Base-by-base conservation (phyloP, 2,113 vertebrate genomes). In the Ascaphus truei region DNA sequence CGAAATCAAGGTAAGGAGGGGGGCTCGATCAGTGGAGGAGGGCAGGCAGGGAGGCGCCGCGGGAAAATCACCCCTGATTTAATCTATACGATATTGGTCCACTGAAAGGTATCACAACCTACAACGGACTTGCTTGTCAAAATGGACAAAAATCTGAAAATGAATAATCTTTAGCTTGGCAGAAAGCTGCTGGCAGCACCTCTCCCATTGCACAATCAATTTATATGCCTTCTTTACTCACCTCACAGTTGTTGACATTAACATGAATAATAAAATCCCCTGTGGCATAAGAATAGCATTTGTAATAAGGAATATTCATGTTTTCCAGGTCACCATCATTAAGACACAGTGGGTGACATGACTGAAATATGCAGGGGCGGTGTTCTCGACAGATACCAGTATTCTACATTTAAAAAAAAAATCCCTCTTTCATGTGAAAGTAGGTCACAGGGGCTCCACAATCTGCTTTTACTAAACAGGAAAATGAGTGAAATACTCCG, bases 391-490 rank as follows among this genome's bases (percentile, higher is more conserved):
- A 48, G 56, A 69, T 69, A 51, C 56, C 55, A 60, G 45, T 51
- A 69, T 69, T 69, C 60, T 29, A 59, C 56, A 60, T 51, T 69
- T n/a, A n/a, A n/a, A n/a, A n/a, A n/a, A 69, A 45, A 37, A 69
- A 69, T 60, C 62, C 56, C 53, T 31, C 56, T 69, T 23, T 59
- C 45, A 50, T 60, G 43, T 39, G 51, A 52, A 69, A 60, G 55
- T 69, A 69, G 66, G 66, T 69, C 66, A 69, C 66, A 50, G 41
- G 56, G 66, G 66, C 45, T 69, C 33, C 66, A 51, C 55, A n/a
- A 69, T 69, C 50, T 55, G 55, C 62, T 36, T 53, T 53, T 39
- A 16, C 58, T 39, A 60, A 34, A 60, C 13, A 31, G 9, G 43
- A 69, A n/a, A 69, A 36, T 16, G 25, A 52, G 33, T 31, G 56